Evolutionary conservation across 2,888 invertebrate genomes (phyloP), one percentile per base, ranked within the genome.

Genomic region (Cerastoderma edule): DNA sequence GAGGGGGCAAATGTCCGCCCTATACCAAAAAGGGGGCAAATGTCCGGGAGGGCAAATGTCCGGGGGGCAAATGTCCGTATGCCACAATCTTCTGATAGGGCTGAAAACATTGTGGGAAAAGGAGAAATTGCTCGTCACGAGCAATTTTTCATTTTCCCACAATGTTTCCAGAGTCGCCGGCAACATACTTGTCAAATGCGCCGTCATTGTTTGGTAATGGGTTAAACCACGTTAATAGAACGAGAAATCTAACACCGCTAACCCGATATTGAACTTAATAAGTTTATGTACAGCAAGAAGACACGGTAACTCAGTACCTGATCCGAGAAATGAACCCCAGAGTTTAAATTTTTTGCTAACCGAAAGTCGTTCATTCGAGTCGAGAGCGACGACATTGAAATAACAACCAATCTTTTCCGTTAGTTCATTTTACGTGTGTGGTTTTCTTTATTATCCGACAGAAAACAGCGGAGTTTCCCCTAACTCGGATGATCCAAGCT

Each of bases 81-180:
- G 1, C 53, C 53, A 22, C n/a, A 53, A 53, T 53, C 10, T 19
- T 24, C 24, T 50, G n/a, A 53, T 22, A 53, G 10, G 19, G 6
- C 5, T 53, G 2, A 24, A 53, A 53, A 53, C 1, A 53, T 53
- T 53, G n/a, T 22, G 1, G 53, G n/a, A 53, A 53, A 53, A 53
- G 53, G 53, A 53, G 53, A 53, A 53, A 53, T 22, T 53, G 53
- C 24, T 53, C 22, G 53, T 53, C 19, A 53, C 24, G 2, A 53
- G 53, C 53, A 53, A 22, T 53, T 53, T 53, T 24, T 53, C 53
- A 13, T 22, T 53, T 53, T 53, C 53, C 24, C 53, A 22, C 53
- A 53, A 53, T 24, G 24, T 53, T 53, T 22, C 24, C 53, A 13
- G 24, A 2, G 10, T 24, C 24, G 1, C 5, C 53, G n/a, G n/a